A percentile compares a stretch with the other conserved stretches of the same genome.
phyloP scores from a whole-genome alignment of 2,888 invertebrate genomes.

The Philereme vetulata region DNA sequence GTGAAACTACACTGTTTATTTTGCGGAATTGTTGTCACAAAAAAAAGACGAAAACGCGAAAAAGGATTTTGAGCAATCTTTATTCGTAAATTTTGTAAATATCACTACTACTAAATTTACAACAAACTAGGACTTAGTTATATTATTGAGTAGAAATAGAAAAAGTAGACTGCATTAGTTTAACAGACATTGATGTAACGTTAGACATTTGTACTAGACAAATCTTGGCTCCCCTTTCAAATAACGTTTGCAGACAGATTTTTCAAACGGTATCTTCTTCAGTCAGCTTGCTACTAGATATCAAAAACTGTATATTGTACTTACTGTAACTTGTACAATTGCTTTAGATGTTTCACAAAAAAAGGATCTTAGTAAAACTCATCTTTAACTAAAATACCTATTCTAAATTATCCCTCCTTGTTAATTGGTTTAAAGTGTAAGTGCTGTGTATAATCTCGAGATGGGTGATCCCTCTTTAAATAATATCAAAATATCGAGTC shows the following conservation, averaged over 20 bases:
- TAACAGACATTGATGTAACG: constrained; percentile 39
- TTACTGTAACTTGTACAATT: constrained; percentile 5
- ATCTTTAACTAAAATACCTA: constrained; percentile 15
- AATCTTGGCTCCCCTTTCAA: constrained; percentile 41
- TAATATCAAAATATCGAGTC: not conserved
- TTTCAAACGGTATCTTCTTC: constrained; percentile 7
- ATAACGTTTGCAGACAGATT: constrained; percentile 10
- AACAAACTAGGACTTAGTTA: constrained; percentile 8
- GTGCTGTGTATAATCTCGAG: constrained; percentile 76
- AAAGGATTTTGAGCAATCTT: not conserved
- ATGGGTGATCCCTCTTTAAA: constrained; percentile 51
- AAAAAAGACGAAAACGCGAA: constrained; percentile 13
- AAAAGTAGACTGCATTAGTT: constrained; percentile 32
- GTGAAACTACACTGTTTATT: constrained; percentile 56
- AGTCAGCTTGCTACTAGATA: constrained; percentile 14
- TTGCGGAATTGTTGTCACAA: constrained; percentile 36
- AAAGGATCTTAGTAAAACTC: constrained; percentile 4
- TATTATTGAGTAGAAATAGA: constrained; percentile 17
- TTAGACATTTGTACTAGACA: constrained; percentile 34
- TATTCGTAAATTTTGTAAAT: constrained; percentile 20
- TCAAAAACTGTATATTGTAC: constrained; percentile 4
- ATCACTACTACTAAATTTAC: constrained; percentile 15
- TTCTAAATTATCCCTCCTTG: constrained; percentile 33
- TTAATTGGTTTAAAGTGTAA: constrained; percentile 51
- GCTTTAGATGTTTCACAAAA: constrained; percentile 24